These are phyloP conservation scores for Melanophora roralis DNA, from an alignment of 2,888 invertebrate species.

Conservation along the genomic window DNA sequence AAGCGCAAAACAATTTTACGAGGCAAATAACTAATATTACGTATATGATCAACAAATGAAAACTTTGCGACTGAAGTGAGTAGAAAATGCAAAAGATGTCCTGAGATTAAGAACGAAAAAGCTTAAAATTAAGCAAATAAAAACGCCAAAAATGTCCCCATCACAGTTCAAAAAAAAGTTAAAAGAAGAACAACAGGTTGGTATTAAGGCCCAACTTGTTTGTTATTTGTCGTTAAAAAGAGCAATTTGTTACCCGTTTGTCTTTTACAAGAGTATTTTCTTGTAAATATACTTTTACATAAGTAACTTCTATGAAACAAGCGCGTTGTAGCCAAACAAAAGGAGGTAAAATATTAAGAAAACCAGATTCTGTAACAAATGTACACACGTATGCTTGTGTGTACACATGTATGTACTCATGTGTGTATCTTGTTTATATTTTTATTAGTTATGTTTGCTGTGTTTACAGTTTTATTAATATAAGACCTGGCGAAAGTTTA, in stretches of 20 bases:
- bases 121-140: too few relatives aligned
- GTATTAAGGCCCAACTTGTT: neutral
- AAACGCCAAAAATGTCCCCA: too few relatives aligned
- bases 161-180: too few relatives aligned
- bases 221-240: neutral
- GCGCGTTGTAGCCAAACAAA: neutral
- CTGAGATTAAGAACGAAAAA: too few relatives aligned
- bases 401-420: neutral
- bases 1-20: too few relatives aligned
- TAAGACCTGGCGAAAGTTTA: conserved; percentile 5
- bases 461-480: neutral
- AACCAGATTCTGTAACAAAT: neutral
- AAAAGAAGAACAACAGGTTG: neutral
- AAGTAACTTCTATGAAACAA: neutral
- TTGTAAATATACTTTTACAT: neutral
- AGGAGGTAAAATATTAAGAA: neutral
- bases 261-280: neutral
- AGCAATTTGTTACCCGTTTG: neutral
- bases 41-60: too few relatives aligned
- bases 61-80: too few relatives aligned
- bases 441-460: neutral
- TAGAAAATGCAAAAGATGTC: too few relatives aligned
- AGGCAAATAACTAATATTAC: too few relatives aligned
- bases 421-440: neutral
- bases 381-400: neutral